Conservation (phyloP, 2,888 invertebrate species). For the Sycophila texana region DNA sequence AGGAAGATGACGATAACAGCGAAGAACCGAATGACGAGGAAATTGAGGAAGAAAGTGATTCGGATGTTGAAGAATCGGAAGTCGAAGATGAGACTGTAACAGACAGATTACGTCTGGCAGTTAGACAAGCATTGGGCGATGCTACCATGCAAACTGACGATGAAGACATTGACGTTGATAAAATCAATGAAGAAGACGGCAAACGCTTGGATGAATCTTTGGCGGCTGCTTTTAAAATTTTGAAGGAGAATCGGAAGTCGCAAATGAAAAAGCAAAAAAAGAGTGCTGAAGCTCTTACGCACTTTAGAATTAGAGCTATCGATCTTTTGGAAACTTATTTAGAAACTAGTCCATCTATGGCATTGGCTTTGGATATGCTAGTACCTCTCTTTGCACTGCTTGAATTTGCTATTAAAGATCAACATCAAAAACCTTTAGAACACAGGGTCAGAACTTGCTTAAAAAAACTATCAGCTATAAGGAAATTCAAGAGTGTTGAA, state of each 20-base stretch:
- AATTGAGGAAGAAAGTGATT: conserved; percentile 64
- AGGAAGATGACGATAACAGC: conserved; percentile 72
- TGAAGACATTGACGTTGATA: conserved; percentile 85
- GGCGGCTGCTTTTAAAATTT: conserved; percentile 84
- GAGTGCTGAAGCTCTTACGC: conserved; percentile 82
- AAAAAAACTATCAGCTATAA: conserved; percentile 79
- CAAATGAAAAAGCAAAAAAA: conserved; percentile 78
- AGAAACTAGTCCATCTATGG: conserved; percentile 83
- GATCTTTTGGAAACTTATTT: conserved; percentile 86
- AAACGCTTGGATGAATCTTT: conserved; percentile 84
- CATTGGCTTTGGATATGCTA: conserved; percentile 83
- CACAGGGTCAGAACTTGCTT: conserved; percentile 80
- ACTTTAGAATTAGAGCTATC: conserved; percentile 85
- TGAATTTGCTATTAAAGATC: conserved; percentile 83
- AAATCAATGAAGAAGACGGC: conserved; percentile 87
- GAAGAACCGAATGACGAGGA: conserved; percentile 79
- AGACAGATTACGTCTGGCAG: conserved; percentile 83
- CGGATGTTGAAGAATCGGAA: conserved; percentile 74
- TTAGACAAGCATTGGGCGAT: conserved; percentile 83
- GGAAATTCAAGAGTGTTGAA: conserved; percentile 79
- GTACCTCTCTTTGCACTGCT: conserved; percentile 82
- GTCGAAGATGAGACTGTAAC: conserved; percentile 81
- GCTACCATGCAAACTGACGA: conserved; percentile 81
- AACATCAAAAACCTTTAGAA: conserved; percentile 82
- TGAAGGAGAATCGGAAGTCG: conserved; percentile 70